Evolutionary conservation across 2,888 invertebrate species (phyloP).

Genomic region (Erpobdella octoculata): DNA sequence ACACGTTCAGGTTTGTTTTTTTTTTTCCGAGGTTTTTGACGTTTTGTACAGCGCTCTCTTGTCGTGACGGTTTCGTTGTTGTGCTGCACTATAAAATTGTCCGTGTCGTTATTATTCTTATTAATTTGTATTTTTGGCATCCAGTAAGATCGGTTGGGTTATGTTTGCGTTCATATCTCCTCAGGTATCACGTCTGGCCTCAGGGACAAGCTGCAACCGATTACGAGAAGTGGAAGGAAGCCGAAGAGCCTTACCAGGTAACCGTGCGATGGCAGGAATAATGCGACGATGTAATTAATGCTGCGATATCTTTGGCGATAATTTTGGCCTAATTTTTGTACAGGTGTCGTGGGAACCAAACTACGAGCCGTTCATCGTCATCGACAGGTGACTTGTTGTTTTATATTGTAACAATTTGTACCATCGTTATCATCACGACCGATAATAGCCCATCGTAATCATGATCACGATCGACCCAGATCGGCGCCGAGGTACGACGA

Average conservation of each 20-base stretch:
- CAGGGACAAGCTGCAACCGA: slow-evolving; percentile 79
- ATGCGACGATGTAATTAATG: not conserved
- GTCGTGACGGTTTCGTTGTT: not conserved
- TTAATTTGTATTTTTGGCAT: too few species aligned
- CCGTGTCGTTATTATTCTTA: not conserved
- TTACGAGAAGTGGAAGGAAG: slow-evolving; percentile 70
- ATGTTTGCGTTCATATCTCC: not conserved
- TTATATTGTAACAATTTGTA: not conserved
- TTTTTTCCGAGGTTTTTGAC: too few species aligned
- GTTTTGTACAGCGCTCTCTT: not conserved
- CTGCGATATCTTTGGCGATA: not conserved
- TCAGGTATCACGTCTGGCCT: slow-evolving; percentile 71
- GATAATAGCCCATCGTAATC: slow-evolving; percentile 5
- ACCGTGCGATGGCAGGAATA: slow-evolving; percentile 19
- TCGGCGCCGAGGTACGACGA: slow-evolving; percentile 66
- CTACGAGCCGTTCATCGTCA: slow-evolving; percentile 83
- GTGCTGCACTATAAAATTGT: not conserved
- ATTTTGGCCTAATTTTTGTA: slow-evolving; percentile 34
- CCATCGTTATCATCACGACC: slow-evolving; percentile 11
- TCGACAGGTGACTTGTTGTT: slow-evolving; percentile 48
- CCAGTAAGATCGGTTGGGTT: not conserved
- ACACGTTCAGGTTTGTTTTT: slow-evolving; percentile 64
- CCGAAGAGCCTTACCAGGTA: slow-evolving; percentile 69
- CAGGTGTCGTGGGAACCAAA: slow-evolving; percentile 81
- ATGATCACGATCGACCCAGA: not conserved